Conservation (phyloP, 2,888 invertebrate species). For the Anarsia innoxiella region DNA sequence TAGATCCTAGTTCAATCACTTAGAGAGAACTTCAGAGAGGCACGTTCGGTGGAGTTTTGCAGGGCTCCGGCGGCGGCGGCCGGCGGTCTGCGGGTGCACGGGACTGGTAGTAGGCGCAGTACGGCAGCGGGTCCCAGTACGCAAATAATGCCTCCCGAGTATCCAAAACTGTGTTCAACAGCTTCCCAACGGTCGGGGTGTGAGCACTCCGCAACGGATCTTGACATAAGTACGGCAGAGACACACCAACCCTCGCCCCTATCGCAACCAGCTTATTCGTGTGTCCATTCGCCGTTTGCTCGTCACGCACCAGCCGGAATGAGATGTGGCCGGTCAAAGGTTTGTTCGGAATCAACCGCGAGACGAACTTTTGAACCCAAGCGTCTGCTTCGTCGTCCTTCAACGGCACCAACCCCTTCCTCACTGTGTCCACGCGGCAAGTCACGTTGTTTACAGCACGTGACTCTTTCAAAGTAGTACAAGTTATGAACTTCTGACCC, state of each 20-base stretch:
- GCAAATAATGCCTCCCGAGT: slow-evolving; percentile 87
- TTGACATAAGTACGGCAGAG: slow-evolving; percentile 87
- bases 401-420: slow-evolving; percentile 80
- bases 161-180: slow-evolving; percentile 81
- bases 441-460: slow-evolving; percentile 87
- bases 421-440: slow-evolving; percentile 80
- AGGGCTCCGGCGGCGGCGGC: slow-evolving; percentile 69
- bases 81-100: slow-evolving; percentile 77
- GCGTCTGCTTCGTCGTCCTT: slow-evolving; percentile 79
- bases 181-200: slow-evolving; percentile 76
- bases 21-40: slow-evolving; percentile 46
- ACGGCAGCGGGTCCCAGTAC: slow-evolving; percentile 90
- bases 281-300: slow-evolving; percentile 62
- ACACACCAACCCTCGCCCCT: slow-evolving; percentile 85
- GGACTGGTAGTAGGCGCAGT: slow-evolving; percentile 89
- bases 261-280: slow-evolving; percentile 52
- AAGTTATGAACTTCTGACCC: slow-evolving; percentile 85
- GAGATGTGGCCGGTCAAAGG: slow-evolving; percentile 86
- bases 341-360: slow-evolving; percentile 77
- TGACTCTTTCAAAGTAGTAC: slow-evolving; percentile 87
- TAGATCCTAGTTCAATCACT: slow-evolving; percentile 35
- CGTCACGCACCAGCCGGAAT: slow-evolving; percentile 82
- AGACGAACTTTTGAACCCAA: slow-evolving; percentile 84
- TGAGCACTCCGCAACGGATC: slow-evolving; percentile 78
- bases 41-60: slow-evolving; percentile 70